Evolutionary conservation across 2,113 vertebrate genomes (phyloP), one percentile per base, ranked within the genome.

Genomic region (Dasyurus viverrinus): DNA sequence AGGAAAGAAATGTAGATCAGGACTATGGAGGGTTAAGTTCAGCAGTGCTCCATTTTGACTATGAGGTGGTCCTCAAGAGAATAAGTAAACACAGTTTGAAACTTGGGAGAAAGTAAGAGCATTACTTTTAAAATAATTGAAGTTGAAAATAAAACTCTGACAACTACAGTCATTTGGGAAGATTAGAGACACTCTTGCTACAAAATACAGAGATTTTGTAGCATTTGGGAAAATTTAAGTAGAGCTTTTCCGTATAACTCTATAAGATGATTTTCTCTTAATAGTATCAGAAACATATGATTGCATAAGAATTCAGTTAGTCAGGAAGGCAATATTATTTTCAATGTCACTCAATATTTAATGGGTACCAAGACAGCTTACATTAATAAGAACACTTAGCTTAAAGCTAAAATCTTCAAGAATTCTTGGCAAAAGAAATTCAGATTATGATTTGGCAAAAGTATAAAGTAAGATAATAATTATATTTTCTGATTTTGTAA

Each of bases 31-130:
- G 97, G 91, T 97, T 97, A 97, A 95, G 92, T 93, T 97, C 96
- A 92, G 90, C 98, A 98, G 97, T 98, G 97, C 96, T 97, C 96
- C 97, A 97, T 94, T 97, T 96, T 97, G 97, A 98, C 95, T 97
- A 96, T 97, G 97, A 93, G 92, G 50, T 93, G 93, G 93, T 95
- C 92, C 91, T 91, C 89, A 95, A 94, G 90, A 96, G 53, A 23
- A 76, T 50, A 60, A 84, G 60, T 60, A 96, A 97, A 89, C 84
- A 95, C 91, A 94, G 94, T 96, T 55, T 96, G 93, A 50, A 96
- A 96, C 95, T 93, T 93, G 48, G 54, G 19, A 96, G 54, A 92
- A 93, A 97, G 54, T 92, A 48, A 76, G 16, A 19, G 30, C 94
- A 95, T 97, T 94, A 91, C 96, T 97, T 97, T 90, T 50, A 93